Base-by-base conservation (phyloP, 2,797 vertebrate genomes). In the Lacerta agilis region DNA sequence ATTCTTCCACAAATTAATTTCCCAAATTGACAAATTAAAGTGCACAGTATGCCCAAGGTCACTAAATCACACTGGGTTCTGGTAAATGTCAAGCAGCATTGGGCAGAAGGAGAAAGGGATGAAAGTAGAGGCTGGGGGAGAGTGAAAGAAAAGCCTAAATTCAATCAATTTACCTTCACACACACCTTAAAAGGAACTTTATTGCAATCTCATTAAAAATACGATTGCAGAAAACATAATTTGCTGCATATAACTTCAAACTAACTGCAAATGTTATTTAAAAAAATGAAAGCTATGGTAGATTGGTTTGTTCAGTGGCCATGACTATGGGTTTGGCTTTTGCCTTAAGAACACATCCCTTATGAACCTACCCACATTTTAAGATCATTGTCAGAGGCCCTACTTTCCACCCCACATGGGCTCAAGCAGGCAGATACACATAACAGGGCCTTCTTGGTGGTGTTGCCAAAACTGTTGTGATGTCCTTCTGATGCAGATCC, bases 1-100 rank as follows among this genome's bases (percentile, higher is more conserved):
- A 96, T 97, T 97, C 96, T 96, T 97, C 94, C 95, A 97, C 96
- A 97, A 97, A 97, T 97, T 97, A 97, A 97, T 97, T 97, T 97
- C 96, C 96, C 95, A 96, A 97, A 97, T 94, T 96, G 97, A 97
- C 97, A 97, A 96, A 97, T 95, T 96, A 95, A 95, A 96, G 95
- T 94, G 95, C 96, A 93, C 91, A 85, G 96, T 94, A 95, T 94
- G 94, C 96, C 94, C 95, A 90, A 96, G 96, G 95, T 95, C 95
- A 94, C 96, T 95, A 96, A 94, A 95, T 95, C 96, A 96, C 95
- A 95, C 95, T 96, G 96, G 91, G 95, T 94, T 96, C 96, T 95
- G 96, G 94, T 96, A 95, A 96, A 94, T 93, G 92, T 96, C 96
- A 95, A 91, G 88, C 91, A 91, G 86, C 1, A 0, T 89, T n/a